Base-by-base conservation (phyloP, 2,888 invertebrate genomes). In the Cryptocephalus primarius region DNA sequence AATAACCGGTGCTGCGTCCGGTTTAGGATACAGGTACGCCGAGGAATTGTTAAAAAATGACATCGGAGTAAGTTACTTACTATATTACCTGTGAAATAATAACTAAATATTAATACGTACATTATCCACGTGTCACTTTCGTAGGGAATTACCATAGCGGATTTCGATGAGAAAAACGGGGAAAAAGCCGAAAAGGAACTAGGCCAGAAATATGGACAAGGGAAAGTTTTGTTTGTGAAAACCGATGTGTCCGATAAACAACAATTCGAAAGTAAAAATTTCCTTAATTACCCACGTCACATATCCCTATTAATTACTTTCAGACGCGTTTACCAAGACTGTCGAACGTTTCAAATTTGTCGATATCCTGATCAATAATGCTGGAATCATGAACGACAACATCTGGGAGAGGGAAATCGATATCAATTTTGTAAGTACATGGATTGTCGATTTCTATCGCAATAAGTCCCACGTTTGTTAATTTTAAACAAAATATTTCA, bases 311-410 rank as follows among this genome's bases (percentile, higher is more conserved):
- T 6, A 39, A 39, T 11, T 40, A 50, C n/a, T 55, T 55, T 41
- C 38, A 55, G 54, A 53, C 34, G 55, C 55, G n/a, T 55, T 57
- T 34, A 45, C 44, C n/a, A 48, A 46, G 48, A 54, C 55, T 4
- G 31, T 55, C 8, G 45, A 53, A 34, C 44, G 42, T 12, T 56
- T 54, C 40, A 41, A 53, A 11, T 48, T 55, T 31, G 41, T 51
- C 9, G 55, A 55, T 40, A 51, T 55, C 39, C 39, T 55, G n/a
- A 47, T 55, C 12, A 55, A 55, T 40, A 53, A 53, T 32, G 55
- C 55, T 33, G 55, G 55, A 22, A 49, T 55, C 13, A 12, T 52
- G 36, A 45, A 55, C 32, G 55, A 55, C 44, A 13, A 46, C 2
- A 12, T 48, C 8, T 55, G 53, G 53, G 43, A 54, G 40, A 50